Percentiles rank a stretch among this genome's conserved stretches.
These are phyloP conservation scores for Polyploca ridens DNA, from an alignment of 2,888 invertebrate genomes.

Conservation along the genomic window DNA sequence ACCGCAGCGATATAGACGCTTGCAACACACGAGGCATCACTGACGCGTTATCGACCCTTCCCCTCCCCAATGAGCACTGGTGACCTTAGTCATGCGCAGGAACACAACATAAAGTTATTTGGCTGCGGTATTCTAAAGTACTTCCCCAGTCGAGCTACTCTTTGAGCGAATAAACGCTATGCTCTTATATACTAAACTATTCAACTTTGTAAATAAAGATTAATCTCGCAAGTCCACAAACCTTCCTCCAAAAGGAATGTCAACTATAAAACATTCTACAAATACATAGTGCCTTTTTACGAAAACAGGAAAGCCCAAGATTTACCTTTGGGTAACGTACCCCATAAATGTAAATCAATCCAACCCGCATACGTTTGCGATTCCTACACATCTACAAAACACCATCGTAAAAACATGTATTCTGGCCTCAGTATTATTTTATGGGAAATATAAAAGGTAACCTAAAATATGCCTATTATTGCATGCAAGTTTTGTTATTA, in stretches of 20 bases:
- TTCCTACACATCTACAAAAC: constrained; percentile 4
- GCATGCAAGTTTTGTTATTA: no score
- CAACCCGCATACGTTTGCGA: constrained; percentile 1
- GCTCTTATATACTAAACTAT: no score
- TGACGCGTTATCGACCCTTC: no score
- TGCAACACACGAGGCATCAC: no score
- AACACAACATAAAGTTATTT: no score
- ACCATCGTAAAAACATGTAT: constrained; percentile 1
- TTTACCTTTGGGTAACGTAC: constrained; percentile 9
- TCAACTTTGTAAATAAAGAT: neutral
- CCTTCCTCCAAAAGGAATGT: neutral
- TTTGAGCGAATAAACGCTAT: no score
- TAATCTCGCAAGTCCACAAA: neutral
- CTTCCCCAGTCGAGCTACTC: no score
- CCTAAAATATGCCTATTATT: neutral
- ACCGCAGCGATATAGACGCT: no score
- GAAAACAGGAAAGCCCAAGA: constrained; percentile 9
- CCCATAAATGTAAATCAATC: constrained; percentile 9
- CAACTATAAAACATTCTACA: neutral
- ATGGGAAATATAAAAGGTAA: neutral
- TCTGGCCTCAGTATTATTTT: neutral
- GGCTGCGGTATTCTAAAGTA: no score
- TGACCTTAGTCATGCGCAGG: no score
- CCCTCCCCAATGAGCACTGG: no score
- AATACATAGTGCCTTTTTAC: constrained; percentile 1